Evolutionary conservation across 2,797 vertebrate genomes (phyloP).

Genomic region (Distichodus sexfasciatus): DNA sequence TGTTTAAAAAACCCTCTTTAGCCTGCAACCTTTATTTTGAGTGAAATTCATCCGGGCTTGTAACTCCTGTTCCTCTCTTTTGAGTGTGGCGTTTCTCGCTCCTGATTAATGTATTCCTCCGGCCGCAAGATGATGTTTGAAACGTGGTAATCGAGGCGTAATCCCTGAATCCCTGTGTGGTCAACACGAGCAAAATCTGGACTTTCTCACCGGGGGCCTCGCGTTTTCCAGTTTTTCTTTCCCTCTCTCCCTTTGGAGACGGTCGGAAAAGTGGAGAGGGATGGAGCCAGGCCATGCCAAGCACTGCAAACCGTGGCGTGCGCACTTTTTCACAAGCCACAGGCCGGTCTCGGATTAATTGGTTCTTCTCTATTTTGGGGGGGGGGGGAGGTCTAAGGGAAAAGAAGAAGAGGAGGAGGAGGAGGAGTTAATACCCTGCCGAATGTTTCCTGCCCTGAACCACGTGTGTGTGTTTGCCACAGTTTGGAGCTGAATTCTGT

Average conservation of each 20-base stretch:
- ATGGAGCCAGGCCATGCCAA: conserved; percentile 44
- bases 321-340: conserved; percentile 55
- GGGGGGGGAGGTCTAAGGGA: no score
- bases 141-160: conserved; percentile 67
- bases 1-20: background rate
- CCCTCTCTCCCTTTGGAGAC: conserved; percentile 22
- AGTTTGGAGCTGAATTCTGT: conserved; percentile 25
- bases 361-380: conserved; percentile 54
- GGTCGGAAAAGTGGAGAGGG: conserved; percentile 44
- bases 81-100: conserved; percentile 47
- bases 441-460: conserved; percentile 36
- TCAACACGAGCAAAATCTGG: conserved; percentile 62
- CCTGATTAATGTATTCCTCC: conserved; percentile 51
- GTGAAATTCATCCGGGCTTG: conserved; percentile 19
- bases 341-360: conserved; percentile 56
- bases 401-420: no score
- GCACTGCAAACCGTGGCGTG: conserved; percentile 52
- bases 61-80: conserved; percentile 29
- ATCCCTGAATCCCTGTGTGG: conserved; percentile 63
- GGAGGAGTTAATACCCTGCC: conserved; percentile 50
- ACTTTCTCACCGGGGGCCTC: conserved; percentile 46
- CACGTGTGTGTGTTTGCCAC: conserved; percentile 12
- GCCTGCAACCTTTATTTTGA: conserved; percentile 19
- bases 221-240: conserved; percentile 27
- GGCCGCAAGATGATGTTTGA: conserved; percentile 68